phyloP scores from a whole-genome alignment of 53 echinoderm and acorn worm genomes.

The Echinometra lucunter region DNA sequence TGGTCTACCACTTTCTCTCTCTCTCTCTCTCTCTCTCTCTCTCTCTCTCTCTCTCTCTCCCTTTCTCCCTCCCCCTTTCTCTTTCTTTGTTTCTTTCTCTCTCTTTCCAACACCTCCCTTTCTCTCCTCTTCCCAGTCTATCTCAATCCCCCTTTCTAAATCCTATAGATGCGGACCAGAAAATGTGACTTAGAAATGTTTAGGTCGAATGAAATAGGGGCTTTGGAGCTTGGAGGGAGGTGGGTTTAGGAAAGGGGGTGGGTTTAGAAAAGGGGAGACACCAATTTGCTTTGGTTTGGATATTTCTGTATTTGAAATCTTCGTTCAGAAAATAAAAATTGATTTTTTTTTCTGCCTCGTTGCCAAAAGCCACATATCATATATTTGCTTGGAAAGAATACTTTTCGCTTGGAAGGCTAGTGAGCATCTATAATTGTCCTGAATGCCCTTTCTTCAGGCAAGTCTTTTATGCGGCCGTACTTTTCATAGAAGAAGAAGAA shows the following conservation, averaged over 20 bases:
- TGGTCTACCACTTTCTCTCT: background rate
- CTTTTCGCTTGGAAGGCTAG: too few relatives aligned
- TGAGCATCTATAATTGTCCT: background rate
- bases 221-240: background rate
- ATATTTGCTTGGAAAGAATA: too few relatives aligned
- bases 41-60: background rate
- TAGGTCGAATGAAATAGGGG: background rate
- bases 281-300: too few relatives aligned
- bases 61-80: background rate
- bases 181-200: background rate
- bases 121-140: too few relatives aligned
- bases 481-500: background rate
- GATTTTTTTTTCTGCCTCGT: too few relatives aligned
- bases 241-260: background rate
- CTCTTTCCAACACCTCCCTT: background rate
- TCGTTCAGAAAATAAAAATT: too few relatives aligned
- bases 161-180: background rate
- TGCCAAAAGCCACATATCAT: too few relatives aligned
- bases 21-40: background rate
- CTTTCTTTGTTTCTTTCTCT: background rate
- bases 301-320: too few relatives aligned
- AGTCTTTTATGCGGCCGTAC: background rate
- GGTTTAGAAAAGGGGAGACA: too few relatives aligned
- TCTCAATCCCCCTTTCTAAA: background rate
- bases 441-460: background rate